These are phyloP conservation scores for Chorisops tibialis DNA, from an alignment of 2,888 invertebrate genomes.

Conservation along the genomic window DNA sequence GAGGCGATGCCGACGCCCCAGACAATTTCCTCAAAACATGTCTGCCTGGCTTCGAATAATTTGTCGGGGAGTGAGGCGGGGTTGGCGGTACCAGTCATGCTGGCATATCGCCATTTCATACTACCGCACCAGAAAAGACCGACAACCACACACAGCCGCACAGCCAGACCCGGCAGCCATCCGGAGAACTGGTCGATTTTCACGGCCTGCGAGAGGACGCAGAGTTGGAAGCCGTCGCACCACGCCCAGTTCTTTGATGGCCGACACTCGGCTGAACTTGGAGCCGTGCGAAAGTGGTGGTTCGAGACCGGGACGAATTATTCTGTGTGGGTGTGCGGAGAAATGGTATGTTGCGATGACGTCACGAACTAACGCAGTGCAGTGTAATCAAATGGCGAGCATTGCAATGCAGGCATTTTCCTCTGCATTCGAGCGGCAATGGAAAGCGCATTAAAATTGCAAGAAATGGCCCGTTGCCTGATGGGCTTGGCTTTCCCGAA, in stretches of 20 bases:
- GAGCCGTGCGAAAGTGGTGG: slow-evolving; percentile 2
- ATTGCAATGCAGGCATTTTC: slow-evolving; percentile 26
- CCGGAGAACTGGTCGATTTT: slow-evolving; percentile 14
- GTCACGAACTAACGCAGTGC: slow-evolving; percentile 29
- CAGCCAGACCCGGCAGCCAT: background rate
- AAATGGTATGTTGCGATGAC: slow-evolving; percentile 8
- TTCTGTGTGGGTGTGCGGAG: slow-evolving; percentile 11
- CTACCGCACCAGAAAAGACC: too few species aligned
- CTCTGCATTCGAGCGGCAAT: too few species aligned
- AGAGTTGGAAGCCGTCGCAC: slow-evolving; percentile 23
- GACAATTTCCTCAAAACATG: slow-evolving; percentile 7
- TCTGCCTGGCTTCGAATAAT: background rate
- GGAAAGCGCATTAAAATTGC: too few species aligned
- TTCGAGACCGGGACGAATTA: slow-evolving; percentile 4
- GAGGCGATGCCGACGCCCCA: slow-evolving; percentile 23
- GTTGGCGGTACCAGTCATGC: background rate
- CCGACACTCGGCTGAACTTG: slow-evolving; percentile 16
- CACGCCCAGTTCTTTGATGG: slow-evolving; percentile 33
- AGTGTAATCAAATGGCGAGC: slow-evolving; percentile 30
- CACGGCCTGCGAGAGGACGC: background rate
- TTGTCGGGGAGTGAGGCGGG: background rate
- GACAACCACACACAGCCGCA: background rate
- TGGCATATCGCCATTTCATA: slow-evolving; percentile 2
- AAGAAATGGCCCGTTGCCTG: too few species aligned
- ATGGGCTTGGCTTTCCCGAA: too few species aligned